Percentiles rank a stretch among this genome's conserved stretches.
Evolutionary conservation across 1,140 invertebrate species (phyloP).

Genomic region (Lepidurus apus): DNA sequence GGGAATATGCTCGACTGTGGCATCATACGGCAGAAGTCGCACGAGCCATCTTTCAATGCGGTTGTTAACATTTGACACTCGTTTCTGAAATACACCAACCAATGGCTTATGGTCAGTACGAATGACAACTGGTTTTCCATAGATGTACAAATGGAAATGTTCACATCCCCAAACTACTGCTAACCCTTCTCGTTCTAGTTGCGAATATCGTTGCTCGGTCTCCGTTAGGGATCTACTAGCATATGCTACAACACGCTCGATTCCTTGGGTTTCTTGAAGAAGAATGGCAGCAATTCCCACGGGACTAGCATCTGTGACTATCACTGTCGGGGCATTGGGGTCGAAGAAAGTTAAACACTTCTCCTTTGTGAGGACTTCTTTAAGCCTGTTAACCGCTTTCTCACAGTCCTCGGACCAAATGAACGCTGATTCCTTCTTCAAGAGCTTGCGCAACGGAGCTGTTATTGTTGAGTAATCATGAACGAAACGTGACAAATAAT

Average conservation of each 20-base stretch:
- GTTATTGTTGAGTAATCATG: slow-evolving; percentile 42
- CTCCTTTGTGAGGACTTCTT: slow-evolving; percentile 32
- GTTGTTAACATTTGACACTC: neutral
- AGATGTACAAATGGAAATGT: slow-evolving; percentile 38
- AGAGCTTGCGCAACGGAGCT: slow-evolving; percentile 43
- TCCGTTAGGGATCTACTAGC: slow-evolving; percentile 38
- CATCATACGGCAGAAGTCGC: neutral
- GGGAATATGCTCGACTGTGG: neutral
- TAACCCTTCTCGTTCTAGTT: slow-evolving; percentile 42
- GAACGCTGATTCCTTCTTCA: slow-evolving; percentile 34
- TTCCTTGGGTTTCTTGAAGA: neutral
- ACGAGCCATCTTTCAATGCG: neutral
- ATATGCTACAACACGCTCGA: slow-evolving; percentile 40
- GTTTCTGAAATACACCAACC: neutral
- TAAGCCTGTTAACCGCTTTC: slow-evolving; percentile 35
- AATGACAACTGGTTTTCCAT: neutral
- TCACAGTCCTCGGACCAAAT: slow-evolving; percentile 35
- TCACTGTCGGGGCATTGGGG: slow-evolving; percentile 38
- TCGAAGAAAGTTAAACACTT: slow-evolving; percentile 40
- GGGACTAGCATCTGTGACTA: slow-evolving; percentile 44
- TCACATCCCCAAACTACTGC: slow-evolving; percentile 40
- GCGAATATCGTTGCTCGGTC: slow-evolving; percentile 40
- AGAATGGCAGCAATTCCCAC: slow-evolving; percentile 45
- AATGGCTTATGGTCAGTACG: slow-evolving; percentile 22
- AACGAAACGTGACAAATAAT: slow-evolving; percentile 46